phyloP scores from a whole-genome alignment of 2,113 vertebrate species.

The Pedionomus torquatus region DNA sequence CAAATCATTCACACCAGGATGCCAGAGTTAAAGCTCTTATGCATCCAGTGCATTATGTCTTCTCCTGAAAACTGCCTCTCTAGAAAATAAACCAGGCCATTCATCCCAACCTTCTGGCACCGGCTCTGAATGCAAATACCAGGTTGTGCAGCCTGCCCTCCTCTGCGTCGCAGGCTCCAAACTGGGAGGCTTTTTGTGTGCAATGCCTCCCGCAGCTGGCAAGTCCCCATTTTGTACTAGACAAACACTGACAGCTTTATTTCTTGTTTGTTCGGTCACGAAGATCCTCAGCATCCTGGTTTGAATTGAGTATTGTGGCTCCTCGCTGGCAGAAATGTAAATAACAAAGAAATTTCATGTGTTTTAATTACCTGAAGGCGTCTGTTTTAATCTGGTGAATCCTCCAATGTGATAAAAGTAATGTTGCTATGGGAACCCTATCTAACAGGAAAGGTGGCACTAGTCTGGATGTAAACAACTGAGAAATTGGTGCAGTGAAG shows the following conservation, averaged over 20 bases:
- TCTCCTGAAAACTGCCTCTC: slow-evolving; percentile 12
- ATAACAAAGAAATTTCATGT: slow-evolving; percentile 61
- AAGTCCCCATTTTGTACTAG: slow-evolving; percentile 36
- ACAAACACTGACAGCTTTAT: slow-evolving; percentile 59
- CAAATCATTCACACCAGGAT: neutral
- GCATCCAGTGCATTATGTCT: neutral
- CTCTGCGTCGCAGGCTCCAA: neutral
- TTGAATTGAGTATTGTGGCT: slow-evolving; percentile 52
- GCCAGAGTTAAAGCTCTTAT: neutral
- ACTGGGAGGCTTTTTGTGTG: slow-evolving; percentile 25
- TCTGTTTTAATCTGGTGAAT: slow-evolving; percentile 64
- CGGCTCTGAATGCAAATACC: neutral
- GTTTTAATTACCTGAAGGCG: slow-evolving; percentile 68
- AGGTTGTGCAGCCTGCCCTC: slow-evolving; percentile 17
- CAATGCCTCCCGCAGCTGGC: neutral
- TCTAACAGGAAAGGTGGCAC: slow-evolving; percentile 52
- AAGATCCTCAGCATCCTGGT: slow-evolving; percentile 36
- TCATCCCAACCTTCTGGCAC: neutral
- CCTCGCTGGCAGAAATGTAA: slow-evolving; percentile 51
- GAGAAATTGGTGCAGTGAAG: slow-evolving; percentile 25
- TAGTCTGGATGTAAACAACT: slow-evolving; percentile 28
- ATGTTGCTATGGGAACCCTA: slow-evolving; percentile 75
- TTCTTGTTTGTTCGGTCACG: slow-evolving; percentile 44
- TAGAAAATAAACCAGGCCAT: slow-evolving; percentile 27
- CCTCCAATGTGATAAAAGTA: slow-evolving; percentile 65